Evolutionary conservation across 2,113 vertebrate genomes (phyloP).

Genomic region (Salvelinus fontinalis): DNA sequence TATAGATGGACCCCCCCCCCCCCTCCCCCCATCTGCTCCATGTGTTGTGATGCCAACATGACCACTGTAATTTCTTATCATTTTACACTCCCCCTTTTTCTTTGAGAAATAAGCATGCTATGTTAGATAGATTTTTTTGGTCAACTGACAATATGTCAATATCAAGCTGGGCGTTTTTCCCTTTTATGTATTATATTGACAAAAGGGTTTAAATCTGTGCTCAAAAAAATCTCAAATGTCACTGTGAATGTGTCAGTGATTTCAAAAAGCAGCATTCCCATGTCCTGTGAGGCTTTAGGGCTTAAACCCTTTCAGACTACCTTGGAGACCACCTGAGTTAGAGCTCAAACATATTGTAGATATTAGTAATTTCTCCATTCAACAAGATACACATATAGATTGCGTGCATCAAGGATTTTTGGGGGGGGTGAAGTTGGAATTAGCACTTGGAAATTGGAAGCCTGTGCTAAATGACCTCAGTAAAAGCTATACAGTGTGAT

Average conservation of each 20-base stretch:
- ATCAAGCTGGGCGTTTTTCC: not conserved
- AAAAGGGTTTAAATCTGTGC: not conserved
- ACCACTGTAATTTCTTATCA: conserved; percentile 44
- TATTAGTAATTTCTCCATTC: too few species aligned
- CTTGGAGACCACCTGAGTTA: too few species aligned
- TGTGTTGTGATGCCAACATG: conserved; percentile 57
- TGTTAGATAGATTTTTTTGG: not conserved
- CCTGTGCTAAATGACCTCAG: not conserved
- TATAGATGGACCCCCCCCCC: conserved; percentile 47
- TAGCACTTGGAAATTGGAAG: not conserved
- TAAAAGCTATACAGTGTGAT: too few species aligned
- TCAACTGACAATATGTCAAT: not conserved
- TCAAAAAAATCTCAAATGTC: not conserved
- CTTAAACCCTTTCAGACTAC: too few species aligned
- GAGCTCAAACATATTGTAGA: too few species aligned
- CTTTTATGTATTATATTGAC: not conserved
- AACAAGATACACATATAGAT: too few species aligned
- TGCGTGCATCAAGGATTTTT: not conserved
- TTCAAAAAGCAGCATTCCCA: not conserved
- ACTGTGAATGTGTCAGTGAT: not conserved
- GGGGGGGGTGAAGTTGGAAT: not conserved
- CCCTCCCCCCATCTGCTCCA: conserved; percentile 53
- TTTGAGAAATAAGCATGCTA: conserved; percentile 45
- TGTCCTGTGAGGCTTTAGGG: too few species aligned
- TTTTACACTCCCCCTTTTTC: conserved; percentile 46